Evolutionary conservation across 2,797 vertebrate genomes (phyloP), one percentile per base, ranked within the genome.

Genomic region (Poecilia gillii): DNA sequence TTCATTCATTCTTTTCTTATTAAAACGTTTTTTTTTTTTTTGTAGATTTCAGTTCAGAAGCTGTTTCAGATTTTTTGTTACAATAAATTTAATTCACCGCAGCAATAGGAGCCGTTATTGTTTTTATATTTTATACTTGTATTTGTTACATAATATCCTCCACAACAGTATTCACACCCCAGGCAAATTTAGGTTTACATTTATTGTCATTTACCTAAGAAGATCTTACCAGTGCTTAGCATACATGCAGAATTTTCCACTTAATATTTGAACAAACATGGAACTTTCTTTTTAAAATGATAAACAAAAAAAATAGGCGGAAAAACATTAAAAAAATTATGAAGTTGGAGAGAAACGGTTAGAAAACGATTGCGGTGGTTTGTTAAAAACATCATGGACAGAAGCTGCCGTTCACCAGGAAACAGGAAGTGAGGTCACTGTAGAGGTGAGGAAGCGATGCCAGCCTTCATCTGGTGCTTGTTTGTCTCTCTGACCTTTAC

Each of bases 401-500:
- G 74, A 84, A 28, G 75, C 68, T 78, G 82, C 78, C 80, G 68
- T 77, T 81, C 73, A 59, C 68, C 77, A 83, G 74, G 77, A 88
- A 80, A 86, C 84, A 87, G 73, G 70, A 85, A 79, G 92, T 90
- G 79, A 55, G 85, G 92, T 83, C 81, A 83, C 75, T 70, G 85
- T 86, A 90, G 53, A 81, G 82, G 72, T 87, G 81, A 87, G 87
- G 82, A 85, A 85, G 74, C 59, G 87, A 87, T 91, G 88, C 90
- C 76, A 93, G 82, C 95, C 96, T 96, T 97, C 96, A 97, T 95
- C 94, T 93, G 96, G 95, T 96, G 93, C 96, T 97, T 98, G 96
- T 97, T 95, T 99, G 96, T 97, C 94, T 99, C 96, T 99, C 96
- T 98, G 97, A 98, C 95, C 96, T 93, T 93, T 96, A 97, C 96